Conservation (phyloP, 1,140 invertebrate species). For the Andricus grossulariae region DNA sequence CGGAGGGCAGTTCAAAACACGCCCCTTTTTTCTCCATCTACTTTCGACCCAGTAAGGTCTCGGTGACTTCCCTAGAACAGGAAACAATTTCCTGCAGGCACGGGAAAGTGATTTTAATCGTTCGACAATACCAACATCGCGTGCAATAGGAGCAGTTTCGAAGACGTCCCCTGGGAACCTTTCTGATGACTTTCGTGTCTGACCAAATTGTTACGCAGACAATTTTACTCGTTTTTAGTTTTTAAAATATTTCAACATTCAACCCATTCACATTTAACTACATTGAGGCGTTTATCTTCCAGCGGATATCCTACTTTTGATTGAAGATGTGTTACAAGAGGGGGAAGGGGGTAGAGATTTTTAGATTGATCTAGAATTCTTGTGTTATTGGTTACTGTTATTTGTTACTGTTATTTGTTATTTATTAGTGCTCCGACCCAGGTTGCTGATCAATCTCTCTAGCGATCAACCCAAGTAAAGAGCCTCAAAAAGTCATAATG, state of each 20-base stretch:
- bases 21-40: slow-evolving; percentile 49
- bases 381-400: no score
- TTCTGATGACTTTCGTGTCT: slow-evolving; percentile 53
- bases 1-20: slow-evolving; percentile 45
- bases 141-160: slow-evolving; percentile 52
- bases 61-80: slow-evolving; percentile 52
- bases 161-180: slow-evolving; percentile 54
- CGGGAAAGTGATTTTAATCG: slow-evolving; percentile 68
- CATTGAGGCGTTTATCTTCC: background rate
- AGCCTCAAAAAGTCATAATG: no score
- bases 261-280: background rate
- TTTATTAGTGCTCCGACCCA: no score
- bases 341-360: no score
- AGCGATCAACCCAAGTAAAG: no score
- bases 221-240: slow-evolving; percentile 42
- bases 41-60: slow-evolving; percentile 50
- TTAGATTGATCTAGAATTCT: no score
- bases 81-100: slow-evolving; percentile 57
- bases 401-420: no score
- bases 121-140: slow-evolving; percentile 53
- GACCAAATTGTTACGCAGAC: slow-evolving; percentile 53
- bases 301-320: slow-evolving; percentile 11
- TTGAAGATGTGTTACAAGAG: background rate
- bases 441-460: no score
- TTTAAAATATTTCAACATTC: background rate